Conservation (phyloP, 2,797 vertebrate genomes). For the Acrossocheilus fasciatus region DNA sequence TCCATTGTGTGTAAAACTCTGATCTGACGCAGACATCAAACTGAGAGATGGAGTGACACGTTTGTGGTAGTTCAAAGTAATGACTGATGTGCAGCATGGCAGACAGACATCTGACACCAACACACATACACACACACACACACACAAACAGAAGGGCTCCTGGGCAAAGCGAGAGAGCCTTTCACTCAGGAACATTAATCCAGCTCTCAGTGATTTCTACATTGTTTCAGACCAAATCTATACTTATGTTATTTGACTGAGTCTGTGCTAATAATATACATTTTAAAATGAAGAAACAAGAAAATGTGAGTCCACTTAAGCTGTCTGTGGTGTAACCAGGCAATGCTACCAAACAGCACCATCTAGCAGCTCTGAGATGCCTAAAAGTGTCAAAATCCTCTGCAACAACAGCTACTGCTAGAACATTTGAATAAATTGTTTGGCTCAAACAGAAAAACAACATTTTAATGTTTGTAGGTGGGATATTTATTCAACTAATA, state of each 20-base stretch:
- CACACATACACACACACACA: conserved; percentile 55
- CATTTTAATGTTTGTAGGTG: background rate
- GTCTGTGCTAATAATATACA: conserved; percentile 1
- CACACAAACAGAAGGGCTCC: conserved; percentile 35
- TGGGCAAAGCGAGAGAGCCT: conserved; percentile 48
- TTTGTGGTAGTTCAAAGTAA: conserved; percentile 81
- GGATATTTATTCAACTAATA: background rate
- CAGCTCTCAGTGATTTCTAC: conserved; percentile 20
- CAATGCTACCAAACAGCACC: conserved; percentile 78
- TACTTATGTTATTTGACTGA: background rate
- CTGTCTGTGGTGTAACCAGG: conserved; percentile 42
- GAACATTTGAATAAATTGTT: background rate
- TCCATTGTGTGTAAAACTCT: conserved; percentile 82
- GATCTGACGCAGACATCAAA: conserved; percentile 77
- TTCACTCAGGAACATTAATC: conserved; percentile 52
- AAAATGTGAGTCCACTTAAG: background rate
- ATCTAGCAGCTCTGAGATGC: conserved; percentile 76
- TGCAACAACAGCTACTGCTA: background rate
- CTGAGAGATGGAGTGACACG: conserved; percentile 78
- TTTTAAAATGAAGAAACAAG: background rate
- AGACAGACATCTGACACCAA: conserved; percentile 63
- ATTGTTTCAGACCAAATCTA: conserved; percentile 12
- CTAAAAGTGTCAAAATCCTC: conserved; percentile 16
- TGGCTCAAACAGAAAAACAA: background rate
- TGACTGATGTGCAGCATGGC: conserved; percentile 79